Evolutionary conservation across 2,888 invertebrate species (phyloP).

Genomic region (Hoplodrina ambigua): DNA sequence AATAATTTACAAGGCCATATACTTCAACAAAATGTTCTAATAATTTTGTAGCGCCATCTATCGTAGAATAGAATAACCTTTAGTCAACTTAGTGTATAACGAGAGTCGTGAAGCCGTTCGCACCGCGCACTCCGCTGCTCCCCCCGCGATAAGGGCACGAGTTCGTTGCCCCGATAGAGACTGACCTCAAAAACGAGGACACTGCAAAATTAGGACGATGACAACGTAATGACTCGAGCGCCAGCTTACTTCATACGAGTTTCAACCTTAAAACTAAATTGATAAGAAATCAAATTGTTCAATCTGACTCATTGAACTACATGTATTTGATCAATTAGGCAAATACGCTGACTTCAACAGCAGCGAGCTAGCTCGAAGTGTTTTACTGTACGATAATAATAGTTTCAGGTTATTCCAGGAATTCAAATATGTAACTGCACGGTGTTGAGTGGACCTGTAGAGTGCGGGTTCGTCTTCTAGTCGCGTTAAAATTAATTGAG

Average conservation of each 20-base stretch:
- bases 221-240: slow-evolving; percentile 89
- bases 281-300: slow-evolving; percentile 71
- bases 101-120: slow-evolving; percentile 66
- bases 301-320: slow-evolving; percentile 78
- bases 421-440: slow-evolving; percentile 55
- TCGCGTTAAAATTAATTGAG: slow-evolving; percentile 21
- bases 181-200: slow-evolving; percentile 94
- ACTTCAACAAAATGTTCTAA: slow-evolving; percentile 1
- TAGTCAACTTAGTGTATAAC: slow-evolving; percentile 33
- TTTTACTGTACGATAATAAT: slow-evolving; percentile 84
- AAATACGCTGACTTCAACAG: slow-evolving; percentile 89
- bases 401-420: slow-evolving; percentile 75
- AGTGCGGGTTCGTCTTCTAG: slow-evolving; percentile 8
- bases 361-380: slow-evolving; percentile 85
- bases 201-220: slow-evolving; percentile 91
- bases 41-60: slow-evolving; percentile 79
- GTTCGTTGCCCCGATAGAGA: slow-evolving; percentile 91
- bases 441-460: slow-evolving; percentile 29
- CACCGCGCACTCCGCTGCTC: slow-evolving; percentile 75
- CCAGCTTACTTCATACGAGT: slow-evolving; percentile 75
- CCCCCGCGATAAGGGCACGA: slow-evolving; percentile 89
- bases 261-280: slow-evolving; percentile 70
- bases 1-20: not conserved
- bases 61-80: slow-evolving; percentile 75
- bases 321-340: slow-evolving; percentile 90